Evolutionary conservation across 2,113 vertebrate species (phyloP), one percentile per base, ranked within the genome.

Genomic region (Progne subis): DNA sequence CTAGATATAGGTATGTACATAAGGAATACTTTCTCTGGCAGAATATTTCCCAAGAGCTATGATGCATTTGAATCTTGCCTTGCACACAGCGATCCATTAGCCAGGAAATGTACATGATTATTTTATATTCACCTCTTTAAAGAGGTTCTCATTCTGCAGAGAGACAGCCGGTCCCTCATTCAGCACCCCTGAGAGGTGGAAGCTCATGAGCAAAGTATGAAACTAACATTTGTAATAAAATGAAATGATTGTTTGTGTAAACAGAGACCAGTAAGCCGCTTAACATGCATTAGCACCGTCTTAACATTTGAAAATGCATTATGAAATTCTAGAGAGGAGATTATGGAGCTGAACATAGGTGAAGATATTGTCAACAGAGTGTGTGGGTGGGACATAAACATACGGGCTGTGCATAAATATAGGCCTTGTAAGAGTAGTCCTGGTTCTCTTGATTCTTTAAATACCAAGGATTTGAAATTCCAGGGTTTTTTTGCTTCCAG

Each of bases 321-420:
- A 71, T 68, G 84, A 79, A 90, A 87, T 93, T 93, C 75, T 64
- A 8, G 69, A 92, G 83, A 93, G 70, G 64, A 26, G 71, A 90
- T 93, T 80, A 84, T 8, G 25, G 90, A 87, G 65, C 82, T 87
- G 81, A 78, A 63, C 43, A 59, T 57, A 67, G 64, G 44, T 65
- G 43, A 86, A 63, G 77, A 67, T 60, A 26, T 72, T 79, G 65
- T 80, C 59, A 90, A 67, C 70, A 72, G 69, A 63, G 31, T n/a
- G 31, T 18, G 39, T 77, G 63, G 26, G 71, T 44, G 25, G 49
- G 47, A 82, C 72, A 56, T 82, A 94, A 92, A 82, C 78, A 76
- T 14, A 82, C 1, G 0, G 23, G 31, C 32, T 60, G 21, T 68
- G 52, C 65, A 64, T 83, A 86, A 90, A 90, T 53, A 67, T 6